Conservation (phyloP, 37 sponge, comb jelly and placozoan species). For the Theonella swinhoei region DNA sequence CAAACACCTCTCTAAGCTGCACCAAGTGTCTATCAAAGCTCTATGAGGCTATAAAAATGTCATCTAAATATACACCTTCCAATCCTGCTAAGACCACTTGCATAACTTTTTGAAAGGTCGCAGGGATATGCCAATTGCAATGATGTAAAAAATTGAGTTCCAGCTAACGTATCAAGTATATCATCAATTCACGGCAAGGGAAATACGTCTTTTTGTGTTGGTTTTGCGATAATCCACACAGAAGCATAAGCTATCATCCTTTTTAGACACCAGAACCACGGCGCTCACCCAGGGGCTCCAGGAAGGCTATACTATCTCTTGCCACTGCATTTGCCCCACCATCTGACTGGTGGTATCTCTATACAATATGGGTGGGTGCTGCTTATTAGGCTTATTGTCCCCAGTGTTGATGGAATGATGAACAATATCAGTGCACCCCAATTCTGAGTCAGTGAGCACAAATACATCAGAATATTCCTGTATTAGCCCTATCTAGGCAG, state of each 20-base stretch:
- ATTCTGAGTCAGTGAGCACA: constrained; percentile 28
- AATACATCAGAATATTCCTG: too few relatives aligned
- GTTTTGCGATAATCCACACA: too few relatives aligned
- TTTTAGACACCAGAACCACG: too few relatives aligned
- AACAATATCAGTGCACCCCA: constrained; percentile 52
- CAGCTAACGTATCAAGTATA: too few relatives aligned
- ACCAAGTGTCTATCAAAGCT: constrained; percentile 28
- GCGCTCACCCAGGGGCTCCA: constrained; percentile 66
- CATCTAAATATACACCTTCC: constrained; percentile 31
- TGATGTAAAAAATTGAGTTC: too few relatives aligned
- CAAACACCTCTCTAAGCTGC: constrained; percentile 24
- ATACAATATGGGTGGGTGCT: constrained; percentile 13
- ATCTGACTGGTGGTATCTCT: constrained; percentile 23
- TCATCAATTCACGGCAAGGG: too few relatives aligned
- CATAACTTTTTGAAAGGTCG: constrained; percentile 45
- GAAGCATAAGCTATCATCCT: too few relatives aligned
- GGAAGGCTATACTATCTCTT: constrained; percentile 61
- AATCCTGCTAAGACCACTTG: too few relatives aligned
- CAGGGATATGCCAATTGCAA: too few relatives aligned
- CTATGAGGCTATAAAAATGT: constrained; percentile 14
- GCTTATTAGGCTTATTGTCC: constrained; percentile 40
- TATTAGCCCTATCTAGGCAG: neutral
- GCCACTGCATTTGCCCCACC: constrained; percentile 49
- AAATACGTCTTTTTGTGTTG: too few relatives aligned
- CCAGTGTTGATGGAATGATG: constrained; percentile 53